Evolutionary conservation across 2,888 invertebrate species (phyloP), one percentile per base, ranked within the genome.

Genomic region (Shargacucullia verbasci): DNA sequence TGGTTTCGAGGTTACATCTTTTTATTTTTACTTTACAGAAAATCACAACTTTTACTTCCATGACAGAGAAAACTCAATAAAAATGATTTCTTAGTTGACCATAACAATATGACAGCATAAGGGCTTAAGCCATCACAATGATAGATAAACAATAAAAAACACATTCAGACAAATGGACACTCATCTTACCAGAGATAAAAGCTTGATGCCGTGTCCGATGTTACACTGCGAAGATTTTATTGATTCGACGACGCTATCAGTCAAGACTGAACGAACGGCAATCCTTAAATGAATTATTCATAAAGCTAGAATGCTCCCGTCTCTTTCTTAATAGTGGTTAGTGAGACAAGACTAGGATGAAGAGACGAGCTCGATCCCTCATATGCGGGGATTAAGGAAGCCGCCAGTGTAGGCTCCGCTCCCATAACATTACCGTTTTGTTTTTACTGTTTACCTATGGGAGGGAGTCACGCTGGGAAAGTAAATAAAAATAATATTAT

Each of bases 221-320:
- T 76, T 73, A 76, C 72, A 82, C 73, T 82, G 80, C 78, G 65
- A 72, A 73, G 72, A 71, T 79, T 79, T 76, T 85, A 86, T 86
- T 84, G 85, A 85, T 84, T 85, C 80, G 73, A 73, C 69, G 77
- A 70, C 79, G 76, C 77, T 74, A 81, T 84, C 83, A 78, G 83
- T 85, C 85, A 85, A 81, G 81, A 71, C 73, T 72, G 73, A 79
- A 82, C 69, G 71, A 77, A 74, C 77, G 80, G 78, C 75, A 81
- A 83, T 81, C 83, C 82, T 69, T 76, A 68, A 72, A 82, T 86
- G 78, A 84, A 85, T 86, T 80, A 86, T 86, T 83, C 79, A 86
- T 84, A 75, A 79, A 73, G 70, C 68, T 75, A 72, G 76, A 52
- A 62, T 57, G 70, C 70, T 70, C 73, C 70, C 78, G 57, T 65